A percentile compares a stretch with the other conserved stretches of the same genome.
Conservation (phyloP, 2,113 vertebrate species). For the Zapus hudsonius region DNA sequence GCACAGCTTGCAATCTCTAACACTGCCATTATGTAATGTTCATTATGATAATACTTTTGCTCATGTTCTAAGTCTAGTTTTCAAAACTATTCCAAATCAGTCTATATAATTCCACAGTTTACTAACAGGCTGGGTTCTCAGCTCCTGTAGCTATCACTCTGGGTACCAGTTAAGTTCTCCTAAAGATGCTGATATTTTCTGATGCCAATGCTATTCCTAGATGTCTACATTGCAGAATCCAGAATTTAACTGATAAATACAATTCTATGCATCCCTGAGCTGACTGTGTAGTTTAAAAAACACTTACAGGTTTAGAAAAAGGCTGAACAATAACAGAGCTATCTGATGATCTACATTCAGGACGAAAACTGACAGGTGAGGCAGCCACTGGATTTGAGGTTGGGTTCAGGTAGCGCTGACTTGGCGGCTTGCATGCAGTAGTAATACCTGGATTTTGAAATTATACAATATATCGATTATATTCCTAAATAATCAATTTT, state of each 20-base stretch:
- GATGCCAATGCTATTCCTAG: conserved; percentile 78
- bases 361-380: conserved; percentile 81
- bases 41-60: conserved; percentile 29
- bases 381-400: conserved; percentile 82
- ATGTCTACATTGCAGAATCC: conserved; percentile 77
- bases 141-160: conserved; percentile 79
- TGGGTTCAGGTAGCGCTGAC: conserved; percentile 80
- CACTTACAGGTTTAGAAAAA: conserved; percentile 82
- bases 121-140: conserved; percentile 87
- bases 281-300: conserved; percentile 77
- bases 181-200: conserved; percentile 78
- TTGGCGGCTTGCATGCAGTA: conserved; percentile 83
- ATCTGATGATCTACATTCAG: conserved; percentile 81
- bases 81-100: conserved; percentile 38
- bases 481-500: conserved; percentile 46
- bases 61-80: conserved; percentile 15
- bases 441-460: conserved; percentile 85
- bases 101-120: conserved; percentile 86
- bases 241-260: conserved; percentile 80
- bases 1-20: not conserved
- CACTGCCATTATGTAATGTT: conserved; percentile 33
- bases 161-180: conserved; percentile 78
- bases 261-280: conserved; percentile 76
- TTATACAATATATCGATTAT: conserved; percentile 70
- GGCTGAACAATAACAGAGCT: conserved; percentile 82